Percentiles rank a stretch among this genome's conserved stretches.
Evolutionary conservation across 2,113 vertebrate genomes (phyloP).

Genomic region (Rana temporaria): DNA sequence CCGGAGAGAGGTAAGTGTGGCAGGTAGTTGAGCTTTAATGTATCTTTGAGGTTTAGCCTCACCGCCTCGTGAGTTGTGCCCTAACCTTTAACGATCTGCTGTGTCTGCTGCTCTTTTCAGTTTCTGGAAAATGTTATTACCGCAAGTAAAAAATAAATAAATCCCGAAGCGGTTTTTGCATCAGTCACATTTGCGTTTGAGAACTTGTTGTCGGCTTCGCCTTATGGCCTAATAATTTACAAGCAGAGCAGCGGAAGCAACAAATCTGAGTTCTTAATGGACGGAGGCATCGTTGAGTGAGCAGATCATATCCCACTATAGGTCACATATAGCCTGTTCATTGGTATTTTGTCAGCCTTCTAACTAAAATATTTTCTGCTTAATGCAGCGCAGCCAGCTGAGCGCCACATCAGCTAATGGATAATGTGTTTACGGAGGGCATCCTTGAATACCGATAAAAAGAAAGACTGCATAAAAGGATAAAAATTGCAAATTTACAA

Average conservation of each 20-base stretch:
- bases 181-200: slow-evolving; percentile 10
- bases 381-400: neutral
- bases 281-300: slow-evolving; percentile 1
- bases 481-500: too few species aligned
- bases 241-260: neutral
- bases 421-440: neutral
- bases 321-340: slow-evolving; percentile 16
- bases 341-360: slow-evolving; percentile 1
- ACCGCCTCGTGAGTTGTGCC: too few species aligned
- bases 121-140: neutral
- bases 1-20: too few species aligned
- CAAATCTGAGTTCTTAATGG: slow-evolving; percentile 38
- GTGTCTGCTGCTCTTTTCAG: too few species aligned
- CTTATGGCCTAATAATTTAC: slow-evolving; percentile 11
- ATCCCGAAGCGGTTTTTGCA: slow-evolving; percentile 28
- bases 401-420: neutral
- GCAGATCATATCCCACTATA: neutral
- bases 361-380: neutral
- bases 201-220: neutral
- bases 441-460: too few species aligned
- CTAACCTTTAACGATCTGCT: too few species aligned
- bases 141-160: neutral
- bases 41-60: too few species aligned
- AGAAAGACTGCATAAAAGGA: too few species aligned
- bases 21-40: too few species aligned